Evolutionary conservation across 2,888 invertebrate genomes (phyloP), one percentile per base, ranked within the genome.

Genomic region (Acleris cristana): DNA sequence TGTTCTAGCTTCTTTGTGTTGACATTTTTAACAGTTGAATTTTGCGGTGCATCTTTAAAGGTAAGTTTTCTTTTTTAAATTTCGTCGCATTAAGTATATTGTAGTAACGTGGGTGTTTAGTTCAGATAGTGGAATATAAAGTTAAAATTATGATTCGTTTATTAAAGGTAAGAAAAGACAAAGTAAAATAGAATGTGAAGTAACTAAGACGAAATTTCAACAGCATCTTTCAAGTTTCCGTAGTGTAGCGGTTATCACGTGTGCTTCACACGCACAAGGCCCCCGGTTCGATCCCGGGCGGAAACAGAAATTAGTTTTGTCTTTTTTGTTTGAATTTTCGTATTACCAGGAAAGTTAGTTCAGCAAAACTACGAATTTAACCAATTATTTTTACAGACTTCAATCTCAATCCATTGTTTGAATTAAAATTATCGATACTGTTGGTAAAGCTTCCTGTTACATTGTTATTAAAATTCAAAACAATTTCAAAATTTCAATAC

Each of bases 231-330:
- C 34, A 85, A 77, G 94, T 94, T 94, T 94, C 94, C 94, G 95
- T 95, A 95, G 95, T 95, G 95, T 95, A 95, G 95, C 94, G 95
- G 95, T 95, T 95, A 95, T 95, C 95, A 95, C 95, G 95, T 95
- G 95, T 95, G 95, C 95, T 95, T 95, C 95, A 95, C 95, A 95
- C 95, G 95, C 95, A 95, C 95, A 95, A 95, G 94, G 94, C 89
- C 94, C 94, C 94, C 94, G 94, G 94, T 94, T 94, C 94, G 94
- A 94, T 94, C 94, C 94, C 94, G 94, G 94, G 94, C 94, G 94
- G 94, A 94, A 94, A 94, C 94, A 94, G 57, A 26, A 23, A 21
- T 21, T 67, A 63, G 65, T 71, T 66, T 69, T 53, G 69, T 75
- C 3, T 18, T 40, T 40, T n/a, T 10, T 45, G 16, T 55, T 54